Evolutionary conservation across 2,113 vertebrate species (phyloP).

Genomic region (Scartelaos histophorus): DNA sequence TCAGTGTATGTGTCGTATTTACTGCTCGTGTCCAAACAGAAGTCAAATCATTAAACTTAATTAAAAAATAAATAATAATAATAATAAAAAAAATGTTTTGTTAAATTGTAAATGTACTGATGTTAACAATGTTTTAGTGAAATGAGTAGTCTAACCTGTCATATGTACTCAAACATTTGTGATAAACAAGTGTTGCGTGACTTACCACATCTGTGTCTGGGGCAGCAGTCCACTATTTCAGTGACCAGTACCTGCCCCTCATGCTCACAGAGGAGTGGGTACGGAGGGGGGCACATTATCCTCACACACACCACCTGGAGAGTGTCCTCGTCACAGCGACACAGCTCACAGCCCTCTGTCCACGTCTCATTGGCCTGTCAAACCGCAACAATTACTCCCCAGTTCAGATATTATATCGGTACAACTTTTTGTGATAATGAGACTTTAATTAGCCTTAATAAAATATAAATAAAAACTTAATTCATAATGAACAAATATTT

Average conservation of each 20-base stretch:
- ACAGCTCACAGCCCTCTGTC: slow-evolving; percentile 42
- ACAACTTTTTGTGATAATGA: too few species aligned
- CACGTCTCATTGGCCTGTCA: slow-evolving; percentile 50
- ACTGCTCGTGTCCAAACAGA: too few species aligned
- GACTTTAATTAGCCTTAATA: too few species aligned
- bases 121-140: too few species aligned
- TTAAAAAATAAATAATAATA: too few species aligned
- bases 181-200: not conserved
- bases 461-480: too few species aligned
- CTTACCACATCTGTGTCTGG: slow-evolving; percentile 51
- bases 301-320: slow-evolving; percentile 8
- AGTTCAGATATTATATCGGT: not conserved
- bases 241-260: slow-evolving; percentile 45
- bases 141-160: too few species aligned
- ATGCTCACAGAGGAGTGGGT: slow-evolving; percentile 34
- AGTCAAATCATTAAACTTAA: too few species aligned
- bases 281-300: slow-evolving; percentile 27
- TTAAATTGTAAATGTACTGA: too few species aligned
- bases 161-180: not conserved
- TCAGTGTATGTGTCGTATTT: too few species aligned
- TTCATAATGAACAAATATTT: too few species aligned
- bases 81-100: too few species aligned
- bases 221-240: slow-evolving; percentile 46
- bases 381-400: slow-evolving; percentile 1
- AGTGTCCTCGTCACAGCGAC: slow-evolving; percentile 39